Evolutionary conservation across 2,797 vertebrate genomes (phyloP), one percentile per base, ranked within the genome.

Genomic region (Lepidocolaptes lacrymiger): DNA sequence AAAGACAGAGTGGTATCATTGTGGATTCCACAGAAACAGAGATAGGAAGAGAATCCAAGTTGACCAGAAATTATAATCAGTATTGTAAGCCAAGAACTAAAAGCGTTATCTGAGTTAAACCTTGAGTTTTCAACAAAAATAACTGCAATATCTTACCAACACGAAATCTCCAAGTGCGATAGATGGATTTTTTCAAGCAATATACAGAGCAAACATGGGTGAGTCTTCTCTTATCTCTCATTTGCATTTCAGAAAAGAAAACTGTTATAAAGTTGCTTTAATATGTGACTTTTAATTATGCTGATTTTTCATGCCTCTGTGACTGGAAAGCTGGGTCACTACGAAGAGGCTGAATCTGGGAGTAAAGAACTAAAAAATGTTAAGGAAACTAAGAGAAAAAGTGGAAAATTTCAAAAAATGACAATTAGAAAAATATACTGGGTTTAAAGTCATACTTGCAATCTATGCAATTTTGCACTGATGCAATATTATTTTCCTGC

Each of bases 171-270:
- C 59, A 39, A 58, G 56, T 19, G 54, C 71, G 67, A 19, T 14
- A 46, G 21, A 63, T 61, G 56, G 74, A 41, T 34, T 95, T 69
- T 91, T 67, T 64, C 78, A 72, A 63, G 39, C 52, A 85, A 54
- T 22, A 10, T 4, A 39, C 10, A 34, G 5, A 59, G 55, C 56
- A 89, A 74, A 67, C 34, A 32, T 0, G 18, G 41, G 66, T 69
- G 39, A 88, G 43, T 69, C 67, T 89, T 81, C 54, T 82, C 79
- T 88, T 75, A 23, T 49, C 44, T 69, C 27, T 58, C 63, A 59
- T 88, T 58, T 69, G 56, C 71, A 46, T 74, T 85, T 91, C 63
- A 73, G 79, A 72, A 88, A 78, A 80, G 43, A 34, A 92, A 95
- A 92, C 22, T 68, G 27, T 43, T 55, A 48, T 8, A 67, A 76